These are phyloP conservation scores for Sitta carolinensis DNA, from an alignment of 2,797 vertebrate genomes.

Conservation along the genomic window DNA sequence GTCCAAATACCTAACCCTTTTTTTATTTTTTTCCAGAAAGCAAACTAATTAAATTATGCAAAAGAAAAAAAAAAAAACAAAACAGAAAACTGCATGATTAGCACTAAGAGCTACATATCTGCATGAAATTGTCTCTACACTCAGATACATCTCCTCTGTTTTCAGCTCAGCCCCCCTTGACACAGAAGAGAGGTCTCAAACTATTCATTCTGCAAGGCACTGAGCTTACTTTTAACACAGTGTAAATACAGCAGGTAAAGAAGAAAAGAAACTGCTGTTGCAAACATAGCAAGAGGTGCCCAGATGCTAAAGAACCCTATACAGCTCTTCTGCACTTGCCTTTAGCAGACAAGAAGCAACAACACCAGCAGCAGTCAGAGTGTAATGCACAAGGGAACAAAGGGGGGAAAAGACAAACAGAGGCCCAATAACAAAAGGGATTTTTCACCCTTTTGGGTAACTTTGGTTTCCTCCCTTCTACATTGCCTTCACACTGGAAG, in stretches of 20 bases:
- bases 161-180: neutral
- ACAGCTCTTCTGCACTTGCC: neutral
- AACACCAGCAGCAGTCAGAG: neutral
- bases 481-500: neutral
- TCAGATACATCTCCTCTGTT: neutral
- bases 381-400: neutral
- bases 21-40: neutral
- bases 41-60: neutral
- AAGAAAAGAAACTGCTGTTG: neutral
- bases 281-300: neutral
- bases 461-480: neutral
- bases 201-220: neutral
- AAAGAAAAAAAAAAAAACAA: neutral
- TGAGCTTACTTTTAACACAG: neutral
- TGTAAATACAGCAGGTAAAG: slow-evolving; percentile 5
- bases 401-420: neutral
- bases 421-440: neutral
- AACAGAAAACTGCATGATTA: neutral
- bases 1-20: neutral
- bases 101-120: neutral
- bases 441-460: neutral
- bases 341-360: neutral
- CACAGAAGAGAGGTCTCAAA: neutral
- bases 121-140: neutral
- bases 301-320: neutral